Conservation (phyloP, 2,888 invertebrate species). For the Zhuqinia jingwanae region DNA sequence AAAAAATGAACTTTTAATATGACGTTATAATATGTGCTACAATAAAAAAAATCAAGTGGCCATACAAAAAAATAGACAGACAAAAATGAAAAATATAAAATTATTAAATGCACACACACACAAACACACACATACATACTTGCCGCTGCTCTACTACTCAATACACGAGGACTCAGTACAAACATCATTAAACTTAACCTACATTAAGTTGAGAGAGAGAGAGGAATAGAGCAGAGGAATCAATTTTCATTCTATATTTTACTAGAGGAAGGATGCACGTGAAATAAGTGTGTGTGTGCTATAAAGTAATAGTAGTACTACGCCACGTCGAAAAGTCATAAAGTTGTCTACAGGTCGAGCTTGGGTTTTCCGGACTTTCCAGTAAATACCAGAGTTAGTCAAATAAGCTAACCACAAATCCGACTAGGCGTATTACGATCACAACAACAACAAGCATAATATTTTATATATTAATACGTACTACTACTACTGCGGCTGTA, state of each 20-base stretch:
- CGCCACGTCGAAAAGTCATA: background rate
- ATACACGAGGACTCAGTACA: background rate
- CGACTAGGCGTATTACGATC: background rate
- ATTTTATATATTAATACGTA: too few species aligned
- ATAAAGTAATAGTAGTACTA: slow-evolving; percentile 6
- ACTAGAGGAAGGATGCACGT: background rate
- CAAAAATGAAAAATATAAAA: too few species aligned
- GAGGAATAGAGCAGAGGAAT: slow-evolving; percentile 3
- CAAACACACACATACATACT: too few species aligned
- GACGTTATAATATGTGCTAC: too few species aligned
- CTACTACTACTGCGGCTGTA: too few species aligned
- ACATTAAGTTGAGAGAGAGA: slow-evolving; percentile 2
- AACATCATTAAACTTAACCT: slow-evolving; percentile 44
- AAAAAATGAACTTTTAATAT: too few species aligned
- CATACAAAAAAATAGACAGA: background rate
- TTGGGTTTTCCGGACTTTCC: slow-evolving; percentile 66
- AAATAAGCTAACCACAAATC: slow-evolving; percentile 18
- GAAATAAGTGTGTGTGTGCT: background rate
- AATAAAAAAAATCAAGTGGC: too few species aligned
- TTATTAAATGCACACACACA: background rate
- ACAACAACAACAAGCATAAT: background rate
- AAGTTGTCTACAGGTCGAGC: background rate
- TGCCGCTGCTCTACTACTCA: background rate
- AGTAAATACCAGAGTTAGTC: slow-evolving; percentile 60
- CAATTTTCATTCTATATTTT: slow-evolving; percentile 14